Evolutionary conservation across 2,888 invertebrate species (phyloP), one percentile per base, ranked within the genome.

Genomic region (Agrochola circellaris): DNA sequence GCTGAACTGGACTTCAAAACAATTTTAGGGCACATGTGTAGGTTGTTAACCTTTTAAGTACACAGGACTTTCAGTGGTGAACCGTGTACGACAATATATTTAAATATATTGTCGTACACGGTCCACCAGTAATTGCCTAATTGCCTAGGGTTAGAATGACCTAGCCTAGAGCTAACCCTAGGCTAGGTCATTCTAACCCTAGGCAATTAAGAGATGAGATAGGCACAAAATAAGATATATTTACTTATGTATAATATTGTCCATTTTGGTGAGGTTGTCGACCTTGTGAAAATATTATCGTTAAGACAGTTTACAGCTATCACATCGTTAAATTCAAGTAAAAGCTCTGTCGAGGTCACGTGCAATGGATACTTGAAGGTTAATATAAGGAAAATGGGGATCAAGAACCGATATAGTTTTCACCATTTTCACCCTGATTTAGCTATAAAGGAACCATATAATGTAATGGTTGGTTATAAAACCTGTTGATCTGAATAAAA

Each of bases 241-340:
- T 15, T 45, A 42, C 23, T n/a, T 30, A 61, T 51, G 64, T 38
- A 54, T 34, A n/a, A 38, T 15, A 51, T 58, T 38, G 13, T 26
- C 54, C 48, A 75, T 82, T 75, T 26, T 20, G 60, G 20, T 8
- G 45, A 69, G 81, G 65, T 73, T 64, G 30, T 20, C 13, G 65
- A 76, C 77, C 79, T 80, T 82, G 73, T 66, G 65, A 54, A 34
- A 61, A 69, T 78, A 82, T 78, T 80, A 83, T 75, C 83, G 87
- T 87, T 77, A 76, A 76, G 60, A 75, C 73, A 65, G 76, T 87
- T 78, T 79, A 87, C 80, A 77, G 83, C 80, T 73, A 75, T 67
- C 79, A 69, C 75, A 62, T 86, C 85, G 87, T 86, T 73, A 85
- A 87, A 78, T 75, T 76, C 61, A 67, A 78, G 75, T 86, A 80